Evolutionary conservation across 2,888 invertebrate genomes (phyloP), one percentile per base, ranked within the genome.

Genomic region (Onchidella celtica): DNA sequence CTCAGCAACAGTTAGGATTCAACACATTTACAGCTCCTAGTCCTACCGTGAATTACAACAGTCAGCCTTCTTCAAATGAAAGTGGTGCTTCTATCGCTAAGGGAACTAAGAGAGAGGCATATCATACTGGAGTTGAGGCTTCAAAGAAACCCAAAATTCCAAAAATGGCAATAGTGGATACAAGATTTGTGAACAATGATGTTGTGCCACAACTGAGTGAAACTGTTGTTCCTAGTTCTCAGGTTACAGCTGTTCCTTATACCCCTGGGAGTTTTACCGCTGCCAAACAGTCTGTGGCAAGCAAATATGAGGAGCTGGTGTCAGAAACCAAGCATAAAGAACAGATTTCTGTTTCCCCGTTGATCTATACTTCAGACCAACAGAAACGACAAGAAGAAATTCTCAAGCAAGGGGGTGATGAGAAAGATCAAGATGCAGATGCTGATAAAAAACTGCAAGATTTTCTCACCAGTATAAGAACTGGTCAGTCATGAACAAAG

Each of bases 121-220:
- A 6, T 11, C 9, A 47, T 17, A 47, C 9, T 47, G 9, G 17
- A 6, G 17, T 47, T 11, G 17, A 34, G n/a, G 38, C 34, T 14
- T 40, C 63, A 17, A 73, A 59, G 61, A 69, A 69, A 63, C 36
- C 83, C n/a, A 55, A 75, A 40, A 81, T 85, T 6, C 85, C 87
- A 4, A 88, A 86, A 72, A 63, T 85, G 70, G 79, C 80, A 69
- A 84, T 90, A 36, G 74, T 90, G 38, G 90, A 90, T 80, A 89
- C 88, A 27, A 85, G 90, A 38, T 84, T 89, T 40, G 86, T 90
- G 78, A 86, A 88, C 80, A 88, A 87, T 79, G 85, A 86, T 32
- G 84, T 84, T 24, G 68, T 72, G 27, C 29, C 83, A 14, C 75
- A 77, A 34, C 47, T 40, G 14, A 73, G 74, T 21, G 68, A 79